These are phyloP conservation scores for Scopus umbretta DNA, from an alignment of 2,113 vertebrate genomes.

Conservation along the genomic window DNA sequence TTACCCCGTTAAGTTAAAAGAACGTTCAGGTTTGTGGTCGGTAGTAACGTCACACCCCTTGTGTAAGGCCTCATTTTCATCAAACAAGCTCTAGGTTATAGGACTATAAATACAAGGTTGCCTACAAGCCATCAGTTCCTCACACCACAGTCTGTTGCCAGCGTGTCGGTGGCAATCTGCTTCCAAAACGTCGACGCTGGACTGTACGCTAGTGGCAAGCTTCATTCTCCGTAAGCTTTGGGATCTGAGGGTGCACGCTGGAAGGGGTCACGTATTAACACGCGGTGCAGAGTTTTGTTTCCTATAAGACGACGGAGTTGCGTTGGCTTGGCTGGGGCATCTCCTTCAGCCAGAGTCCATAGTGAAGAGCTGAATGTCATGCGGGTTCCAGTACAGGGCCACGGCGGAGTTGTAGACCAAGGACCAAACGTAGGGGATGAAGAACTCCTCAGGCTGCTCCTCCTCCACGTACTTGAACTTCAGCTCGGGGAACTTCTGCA, in stretches of 20 bases:
- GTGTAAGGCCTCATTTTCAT: slow-evolving; percentile 42
- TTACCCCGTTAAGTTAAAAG: not conserved
- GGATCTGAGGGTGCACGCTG: not conserved
- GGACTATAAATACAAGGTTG: slow-evolving; percentile 51
- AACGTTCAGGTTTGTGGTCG: not conserved
- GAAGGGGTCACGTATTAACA: not conserved
- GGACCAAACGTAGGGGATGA: slow-evolving; percentile 97
- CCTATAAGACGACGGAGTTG: not conserved
- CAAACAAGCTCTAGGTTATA: slow-evolving; percentile 52
- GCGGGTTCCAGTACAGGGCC: slow-evolving; percentile 91
- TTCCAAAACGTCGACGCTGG: not conserved
- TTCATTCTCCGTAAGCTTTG: not conserved
- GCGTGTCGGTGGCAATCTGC: not conserved
- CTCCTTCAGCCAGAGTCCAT: slow-evolving; percentile 88
- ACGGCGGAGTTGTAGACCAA: slow-evolving; percentile 90
- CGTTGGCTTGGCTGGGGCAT: not conserved
- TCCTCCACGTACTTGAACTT: slow-evolving; percentile 99
- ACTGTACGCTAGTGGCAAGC: not conserved
- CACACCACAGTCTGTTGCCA: not conserved
- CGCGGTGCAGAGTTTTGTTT: not conserved
- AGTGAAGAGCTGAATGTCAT: slow-evolving; percentile 91
- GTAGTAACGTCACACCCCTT: slow-evolving; percentile 3
- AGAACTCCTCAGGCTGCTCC: slow-evolving; percentile 97
- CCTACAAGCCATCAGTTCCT: not conserved
- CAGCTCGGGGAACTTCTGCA: slow-evolving; percentile 95